Conservation (phyloP, 2,797 vertebrate genomes). For the Furcifer pardalis region DNA sequence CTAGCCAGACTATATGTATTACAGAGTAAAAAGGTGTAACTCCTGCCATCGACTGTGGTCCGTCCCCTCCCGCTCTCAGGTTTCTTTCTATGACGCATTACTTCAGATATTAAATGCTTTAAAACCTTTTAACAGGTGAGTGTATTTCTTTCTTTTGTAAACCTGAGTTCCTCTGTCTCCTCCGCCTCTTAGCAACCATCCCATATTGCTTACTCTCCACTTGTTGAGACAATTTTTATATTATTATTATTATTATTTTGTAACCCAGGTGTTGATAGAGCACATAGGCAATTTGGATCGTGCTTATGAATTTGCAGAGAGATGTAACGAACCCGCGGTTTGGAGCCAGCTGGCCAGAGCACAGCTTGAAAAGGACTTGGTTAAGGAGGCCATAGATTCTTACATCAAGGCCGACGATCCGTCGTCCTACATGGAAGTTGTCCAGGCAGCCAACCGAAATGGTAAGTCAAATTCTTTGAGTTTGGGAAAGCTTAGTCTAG, state of each 20-base stretch:
- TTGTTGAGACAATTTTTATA: background rate
- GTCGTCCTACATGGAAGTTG: conserved; percentile 89
- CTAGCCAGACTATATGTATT: no score
- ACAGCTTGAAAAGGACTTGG: conserved; percentile 87
- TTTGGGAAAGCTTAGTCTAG: background rate
- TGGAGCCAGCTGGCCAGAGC: conserved; percentile 90
- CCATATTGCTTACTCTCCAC: background rate
- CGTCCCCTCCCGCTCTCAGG: no score
- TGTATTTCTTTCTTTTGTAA: background rate
- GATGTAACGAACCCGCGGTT: conserved; percentile 85
- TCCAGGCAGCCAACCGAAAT: conserved; percentile 86
- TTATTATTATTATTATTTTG: background rate
- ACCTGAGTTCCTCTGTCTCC: background rate
- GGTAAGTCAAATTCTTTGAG: conserved; percentile 70
- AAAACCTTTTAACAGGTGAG: no score
- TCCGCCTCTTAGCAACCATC: no score
- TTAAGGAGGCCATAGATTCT: conserved; percentile 92
- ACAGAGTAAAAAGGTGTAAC: no score
- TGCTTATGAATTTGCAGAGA: conserved; percentile 80
- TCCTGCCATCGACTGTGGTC: no score
- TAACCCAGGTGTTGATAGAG: conserved; percentile 86
- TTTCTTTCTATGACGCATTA: no score
- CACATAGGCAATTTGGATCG: conserved; percentile 82
- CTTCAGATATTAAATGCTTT: no score
- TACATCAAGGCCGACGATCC: conserved; percentile 89